These are phyloP conservation scores for Phyllotreta cruciferae DNA, from an alignment of 2,888 invertebrate genomes.

Conservation along the genomic window DNA sequence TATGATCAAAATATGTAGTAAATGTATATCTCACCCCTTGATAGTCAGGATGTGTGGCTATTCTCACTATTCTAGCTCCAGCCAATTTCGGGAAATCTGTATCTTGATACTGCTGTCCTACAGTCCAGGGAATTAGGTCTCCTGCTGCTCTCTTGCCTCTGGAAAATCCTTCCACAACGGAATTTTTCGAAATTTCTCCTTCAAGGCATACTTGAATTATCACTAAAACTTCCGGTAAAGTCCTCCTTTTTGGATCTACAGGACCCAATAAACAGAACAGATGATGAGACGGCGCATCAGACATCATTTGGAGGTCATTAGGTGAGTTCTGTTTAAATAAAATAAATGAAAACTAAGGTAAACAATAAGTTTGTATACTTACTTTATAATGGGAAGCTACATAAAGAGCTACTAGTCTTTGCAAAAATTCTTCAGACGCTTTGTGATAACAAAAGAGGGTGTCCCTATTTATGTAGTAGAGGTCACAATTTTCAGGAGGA, in stretches of 20 bases:
- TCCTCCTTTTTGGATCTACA: slow-evolving; percentile 71
- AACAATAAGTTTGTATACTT: slow-evolving; percentile 35
- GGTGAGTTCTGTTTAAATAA: slow-evolving; percentile 81
- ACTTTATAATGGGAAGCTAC: slow-evolving; percentile 98
- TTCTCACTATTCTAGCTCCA: slow-evolving; percentile 92
- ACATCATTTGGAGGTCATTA: slow-evolving; percentile 97
- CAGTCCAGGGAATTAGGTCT: slow-evolving; percentile 98
- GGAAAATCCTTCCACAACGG: slow-evolving; percentile 79
- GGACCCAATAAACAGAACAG: slow-evolving; percentile 94
- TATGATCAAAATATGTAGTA: no score
- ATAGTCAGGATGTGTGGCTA: slow-evolving; percentile 98
- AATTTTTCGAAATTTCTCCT: slow-evolving; percentile 74
- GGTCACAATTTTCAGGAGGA: slow-evolving; percentile 85
- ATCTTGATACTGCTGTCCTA: slow-evolving; percentile 96
- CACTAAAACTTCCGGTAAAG: slow-evolving; percentile 91
- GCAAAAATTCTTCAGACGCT: slow-evolving; percentile 91
- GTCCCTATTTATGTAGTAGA: slow-evolving; percentile 88
- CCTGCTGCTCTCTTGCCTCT: slow-evolving; percentile 92
- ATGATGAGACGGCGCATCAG: slow-evolving; percentile 98
- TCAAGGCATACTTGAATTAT: slow-evolving; percentile 83
- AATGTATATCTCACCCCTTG: slow-evolving; percentile 70
- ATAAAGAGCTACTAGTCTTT: slow-evolving; percentile 89
- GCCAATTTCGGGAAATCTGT: slow-evolving; percentile 88
- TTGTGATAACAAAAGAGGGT: slow-evolving; percentile 96
- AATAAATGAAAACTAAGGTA: background rate